Evolutionary conservation across 2,888 invertebrate genomes (phyloP).

Genomic region (Anagyrus pseudococci): DNA sequence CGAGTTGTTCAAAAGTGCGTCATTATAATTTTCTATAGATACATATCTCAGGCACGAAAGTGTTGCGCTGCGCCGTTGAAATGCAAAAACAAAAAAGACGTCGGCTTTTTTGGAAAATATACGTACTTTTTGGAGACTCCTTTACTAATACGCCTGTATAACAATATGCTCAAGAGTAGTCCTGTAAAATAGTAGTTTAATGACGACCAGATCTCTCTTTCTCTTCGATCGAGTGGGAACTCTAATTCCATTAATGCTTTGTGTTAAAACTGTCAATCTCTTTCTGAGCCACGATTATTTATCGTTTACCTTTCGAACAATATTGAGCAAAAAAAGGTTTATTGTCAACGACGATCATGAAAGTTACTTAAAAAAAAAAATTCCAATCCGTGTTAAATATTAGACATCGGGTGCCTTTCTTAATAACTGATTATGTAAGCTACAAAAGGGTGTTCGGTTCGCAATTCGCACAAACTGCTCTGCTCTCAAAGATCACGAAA

Average conservation of each 20-base stretch:
- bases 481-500: no score
- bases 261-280: no score
- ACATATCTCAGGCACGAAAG: slow-evolving; percentile 27
- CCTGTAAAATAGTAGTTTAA: slow-evolving; percentile 14
- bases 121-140: slow-evolving; percentile 24
- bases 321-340: no score
- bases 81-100: slow-evolving; percentile 18
- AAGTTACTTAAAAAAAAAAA: no score
- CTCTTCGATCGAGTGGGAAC: neutral
- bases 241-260: neutral
- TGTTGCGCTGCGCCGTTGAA: neutral
- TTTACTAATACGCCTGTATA: slow-evolving; percentile 21
- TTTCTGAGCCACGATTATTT: no score
- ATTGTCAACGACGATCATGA: no score
- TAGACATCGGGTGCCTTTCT: neutral
- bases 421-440: no score
- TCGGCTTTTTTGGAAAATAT: slow-evolving; percentile 33
- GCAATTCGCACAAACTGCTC: no score
- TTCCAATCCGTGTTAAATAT: neutral
- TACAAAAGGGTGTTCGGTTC: no score
- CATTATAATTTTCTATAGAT: slow-evolving; percentile 9
- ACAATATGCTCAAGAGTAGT: slow-evolving; percentile 11
- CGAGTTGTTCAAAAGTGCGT: slow-evolving; percentile 5
- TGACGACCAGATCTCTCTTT: slow-evolving; percentile 25
- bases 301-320: no score